These are phyloP conservation scores for Epirrhoe tristata DNA, from an alignment of 2,888 invertebrate species.

Conservation along the genomic window DNA sequence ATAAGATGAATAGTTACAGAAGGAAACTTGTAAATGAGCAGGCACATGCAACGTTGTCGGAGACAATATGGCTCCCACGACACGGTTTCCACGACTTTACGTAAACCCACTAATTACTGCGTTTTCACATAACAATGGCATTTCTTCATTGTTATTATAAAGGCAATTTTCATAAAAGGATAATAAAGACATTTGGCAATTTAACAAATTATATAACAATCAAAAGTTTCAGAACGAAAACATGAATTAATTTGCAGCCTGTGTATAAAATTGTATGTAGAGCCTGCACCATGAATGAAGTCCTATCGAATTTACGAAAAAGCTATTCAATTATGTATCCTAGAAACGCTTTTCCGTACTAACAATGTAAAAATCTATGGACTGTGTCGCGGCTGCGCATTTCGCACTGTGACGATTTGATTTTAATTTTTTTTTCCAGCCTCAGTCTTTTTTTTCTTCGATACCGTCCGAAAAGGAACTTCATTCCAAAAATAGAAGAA, in stretches of 20 bases:
- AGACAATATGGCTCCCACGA: slow-evolving; percentile 79
- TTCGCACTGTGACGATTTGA: no score
- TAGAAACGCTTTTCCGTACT: no score
- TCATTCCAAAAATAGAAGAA: no score
- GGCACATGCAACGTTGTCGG: slow-evolving; percentile 39
- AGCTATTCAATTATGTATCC: no score
- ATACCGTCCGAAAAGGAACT: no score
- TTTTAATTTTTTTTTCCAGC: no score
- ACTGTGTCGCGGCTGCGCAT: no score
- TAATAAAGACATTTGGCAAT: slow-evolving; percentile 21
- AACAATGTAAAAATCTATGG: no score
- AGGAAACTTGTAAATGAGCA: slow-evolving; percentile 33
- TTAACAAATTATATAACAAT: slow-evolving; percentile 1
- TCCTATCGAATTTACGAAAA: no score
- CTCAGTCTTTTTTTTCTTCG: no score
- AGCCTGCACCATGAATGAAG: no score
- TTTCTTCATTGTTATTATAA: slow-evolving; percentile 60
- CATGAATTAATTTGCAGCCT: neutral
- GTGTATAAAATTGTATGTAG: neutral
- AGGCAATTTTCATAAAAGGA: slow-evolving; percentile 37
- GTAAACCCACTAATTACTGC: slow-evolving; percentile 75
- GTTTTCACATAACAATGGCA: slow-evolving; percentile 69
- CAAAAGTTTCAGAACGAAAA: neutral
- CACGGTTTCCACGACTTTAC: slow-evolving; percentile 81
- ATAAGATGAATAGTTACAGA: neutral